Evolutionary conservation across 2,113 vertebrate genomes (phyloP), one percentile per base, ranked within the genome.

Genomic region (Notarius lentiginosus): DNA sequence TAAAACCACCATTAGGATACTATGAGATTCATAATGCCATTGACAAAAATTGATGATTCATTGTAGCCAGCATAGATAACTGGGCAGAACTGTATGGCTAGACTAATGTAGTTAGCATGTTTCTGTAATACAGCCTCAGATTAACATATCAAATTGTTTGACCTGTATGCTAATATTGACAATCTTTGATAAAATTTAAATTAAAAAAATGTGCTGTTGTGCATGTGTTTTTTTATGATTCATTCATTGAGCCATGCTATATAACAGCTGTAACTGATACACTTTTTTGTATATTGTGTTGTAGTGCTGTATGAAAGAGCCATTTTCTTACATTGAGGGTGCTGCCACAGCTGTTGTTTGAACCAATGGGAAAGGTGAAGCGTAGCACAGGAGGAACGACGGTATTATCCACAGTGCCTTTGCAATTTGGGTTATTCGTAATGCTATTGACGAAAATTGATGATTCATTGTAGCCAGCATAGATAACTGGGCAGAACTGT

Each of bases 61-160:
- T 94, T 95, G 91, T 93, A 94, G 87, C 95, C 95, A 0, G 91
- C 90, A 88, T 91, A 94, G 72, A 93, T 65, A 1, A 92, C 92
- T 34, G 95, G 95, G 63, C 95, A 95, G 77, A 93, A 63, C 30
- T 88, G 91, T 85, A 95, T 92, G 1, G 90, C 82, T 83, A 95
- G 84, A 7, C n/a, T 41, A 8, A 95, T 93, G 8, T 88, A 82
- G 68, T 73, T 47, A 22, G 17, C 6, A 73, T 73, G 34, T 73
- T 49, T 75, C 41, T 47, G 20, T 77, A 77, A 55, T 3, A n/a
- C 47, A 76, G 22, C 5, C 20, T 47, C 11, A 8, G 20, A 7
- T 27, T 15, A 53, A 24, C 49, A 53, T 53, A 53, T 77, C 11
- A n/a, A 47, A 53, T 15, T 12, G 5, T 77, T 53, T 53, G 10